Evolutionary conservation across 2,113 vertebrate species (phyloP).

Genomic region (Dasyornis broadbenti): DNA sequence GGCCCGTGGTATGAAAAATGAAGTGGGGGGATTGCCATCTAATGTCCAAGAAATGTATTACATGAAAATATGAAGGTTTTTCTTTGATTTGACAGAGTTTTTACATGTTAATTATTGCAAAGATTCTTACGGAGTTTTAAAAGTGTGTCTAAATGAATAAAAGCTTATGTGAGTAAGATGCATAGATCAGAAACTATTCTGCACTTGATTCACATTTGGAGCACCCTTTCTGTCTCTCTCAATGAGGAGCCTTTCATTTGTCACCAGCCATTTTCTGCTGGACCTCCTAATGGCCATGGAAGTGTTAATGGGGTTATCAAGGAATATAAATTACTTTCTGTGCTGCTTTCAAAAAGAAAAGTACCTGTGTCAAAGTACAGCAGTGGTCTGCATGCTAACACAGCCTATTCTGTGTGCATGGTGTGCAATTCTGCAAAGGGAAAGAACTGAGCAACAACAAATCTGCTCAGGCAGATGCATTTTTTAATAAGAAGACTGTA

Average conservation of each 20-base stretch:
- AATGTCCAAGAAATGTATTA: constrained; percentile 65
- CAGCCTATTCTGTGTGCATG: not conserved
- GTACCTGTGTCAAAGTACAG: not conserved
- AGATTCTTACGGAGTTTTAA: not conserved
- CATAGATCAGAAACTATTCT: not conserved
- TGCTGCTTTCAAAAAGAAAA: not conserved
- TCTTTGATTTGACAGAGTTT: constrained; percentile 10
- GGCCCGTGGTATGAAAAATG: constrained; percentile 21
- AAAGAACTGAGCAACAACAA: not conserved
- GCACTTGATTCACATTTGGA: not conserved
- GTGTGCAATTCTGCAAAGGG: not conserved
- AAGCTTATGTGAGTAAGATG: not conserved
- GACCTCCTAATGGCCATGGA: not conserved
- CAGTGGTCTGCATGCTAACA: not conserved
- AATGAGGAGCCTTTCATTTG: not conserved
- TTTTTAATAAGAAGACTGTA: not conserved
- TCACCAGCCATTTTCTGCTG: not conserved
- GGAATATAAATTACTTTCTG: not conserved
- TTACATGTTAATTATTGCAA: constrained; percentile 10
- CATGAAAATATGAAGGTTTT: constrained; percentile 58
- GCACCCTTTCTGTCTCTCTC: not conserved
- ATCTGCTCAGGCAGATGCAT: fast-evolving
- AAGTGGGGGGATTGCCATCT: constrained; percentile 68
- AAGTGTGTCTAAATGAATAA: constrained; percentile 30
- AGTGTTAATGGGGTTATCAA: not conserved